Evolutionary conservation across 2,797 vertebrate species (phyloP), one percentile per base, ranked within the genome.

Genomic region (Gymnoscopelus microlampas): DNA sequence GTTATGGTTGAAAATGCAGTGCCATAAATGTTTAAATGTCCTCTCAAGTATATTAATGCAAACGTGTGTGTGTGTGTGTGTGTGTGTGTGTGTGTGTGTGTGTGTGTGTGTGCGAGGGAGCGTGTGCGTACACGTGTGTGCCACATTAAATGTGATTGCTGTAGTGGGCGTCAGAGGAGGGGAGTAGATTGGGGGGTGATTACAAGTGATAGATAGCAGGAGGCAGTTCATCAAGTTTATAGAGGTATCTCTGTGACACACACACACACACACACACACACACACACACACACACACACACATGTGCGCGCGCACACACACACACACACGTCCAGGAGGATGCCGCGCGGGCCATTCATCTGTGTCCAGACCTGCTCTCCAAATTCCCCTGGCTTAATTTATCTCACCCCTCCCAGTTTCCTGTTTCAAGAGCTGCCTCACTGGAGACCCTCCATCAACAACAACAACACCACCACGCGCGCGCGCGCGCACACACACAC

Each of bases 331-430:
- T 70, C 71, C 49, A 73, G 55, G 77, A 80, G 81, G 87, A 89
- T 88, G 80, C 86, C 78, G 78, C 77, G 73, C 67, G 23, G 83
- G 85, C 81, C 76, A 49, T 83, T 82, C 73, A 80, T 86, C 77
- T 84, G 77, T 85, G 87, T 87, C 86, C 87, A 90, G 88, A 86
- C 89, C 87, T 90, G 91, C 85, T 88, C 87, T 85, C 81, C 90
- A 85, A 93, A 91, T 91, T 92, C 84, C 86, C 88, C 86, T 13
- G 50, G 86, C 91, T 94, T 94, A 91, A 93, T 92, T 93, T 94
- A 91, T 89, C 86, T 89, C 86, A 89, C 77, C 64, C 87, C 82
- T 44, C 80, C 84, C 76, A 86, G 91, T 88, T 92, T 94, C 91
- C 90, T 88, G 90, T 94, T 93, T 93, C 93, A 92, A 70, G 71